phyloP scores from a whole-genome alignment of 2,113 vertebrate genomes.

The Strigops habroptila region DNA sequence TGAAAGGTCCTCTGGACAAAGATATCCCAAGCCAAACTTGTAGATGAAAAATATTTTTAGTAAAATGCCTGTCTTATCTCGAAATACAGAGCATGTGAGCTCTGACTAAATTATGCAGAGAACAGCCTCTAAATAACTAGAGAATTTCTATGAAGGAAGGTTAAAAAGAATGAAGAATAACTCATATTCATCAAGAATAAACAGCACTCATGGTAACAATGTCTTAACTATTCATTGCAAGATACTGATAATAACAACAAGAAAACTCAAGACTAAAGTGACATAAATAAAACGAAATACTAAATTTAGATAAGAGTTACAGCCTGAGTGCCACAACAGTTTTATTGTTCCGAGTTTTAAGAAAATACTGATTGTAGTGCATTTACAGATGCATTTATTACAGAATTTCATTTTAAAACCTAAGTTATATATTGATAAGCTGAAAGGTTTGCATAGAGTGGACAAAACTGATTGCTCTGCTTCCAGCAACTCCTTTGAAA shows the following conservation, averaged over 20 bases:
- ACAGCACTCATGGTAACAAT: background rate
- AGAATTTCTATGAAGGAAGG: background rate
- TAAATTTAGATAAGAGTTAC: background rate
- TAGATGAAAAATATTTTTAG: background rate
- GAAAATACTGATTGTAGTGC: background rate
- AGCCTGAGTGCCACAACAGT: background rate
- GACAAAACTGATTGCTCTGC: conserved; percentile 1
- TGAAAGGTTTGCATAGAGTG: background rate
- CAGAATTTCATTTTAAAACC: background rate
- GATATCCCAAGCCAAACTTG: background rate
- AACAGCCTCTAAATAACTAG: background rate
- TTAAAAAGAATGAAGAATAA: background rate
- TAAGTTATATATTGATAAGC: background rate
- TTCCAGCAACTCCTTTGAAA: conserved; percentile 41
- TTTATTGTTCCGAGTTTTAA: background rate
- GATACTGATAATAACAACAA: background rate
- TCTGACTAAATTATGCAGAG: background rate
- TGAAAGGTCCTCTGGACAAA: background rate
- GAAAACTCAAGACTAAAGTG: background rate
- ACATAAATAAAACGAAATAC: background rate
- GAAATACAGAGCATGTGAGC: background rate
- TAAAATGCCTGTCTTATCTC: background rate
- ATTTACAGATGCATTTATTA: background rate
- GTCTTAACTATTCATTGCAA: background rate
- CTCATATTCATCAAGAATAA: background rate